A percentile compares a stretch with the other conserved stretches of the same genome.
Conservation (phyloP, 2,888 invertebrate genomes). For the Hanleya hanleyi region DNA sequence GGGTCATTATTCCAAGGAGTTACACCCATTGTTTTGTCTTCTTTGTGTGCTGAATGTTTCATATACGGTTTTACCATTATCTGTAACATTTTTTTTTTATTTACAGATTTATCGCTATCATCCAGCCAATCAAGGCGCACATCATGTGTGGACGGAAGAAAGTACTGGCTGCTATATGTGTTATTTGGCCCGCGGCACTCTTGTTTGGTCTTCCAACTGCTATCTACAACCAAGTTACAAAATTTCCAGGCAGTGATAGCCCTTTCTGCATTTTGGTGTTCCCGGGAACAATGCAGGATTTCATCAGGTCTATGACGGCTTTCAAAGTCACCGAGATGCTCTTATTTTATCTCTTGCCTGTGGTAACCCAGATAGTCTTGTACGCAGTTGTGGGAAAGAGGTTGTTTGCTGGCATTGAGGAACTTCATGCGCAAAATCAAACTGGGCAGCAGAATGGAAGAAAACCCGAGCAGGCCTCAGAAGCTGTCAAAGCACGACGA, state of each 20-base stretch:
- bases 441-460: constrained; percentile 38
- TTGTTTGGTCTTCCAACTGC: constrained; percentile 53
- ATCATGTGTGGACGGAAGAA: constrained; percentile 55
- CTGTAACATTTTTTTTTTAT: neutral
- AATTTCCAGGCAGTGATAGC: neutral
- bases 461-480: constrained; percentile 37
- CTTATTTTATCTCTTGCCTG: constrained; percentile 63
- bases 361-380: constrained; percentile 55
- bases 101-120: constrained; percentile 66
- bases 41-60: no score
- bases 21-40: no score
- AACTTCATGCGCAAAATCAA: constrained; percentile 29
- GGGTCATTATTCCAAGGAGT: no score
- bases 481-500: constrained; percentile 50
- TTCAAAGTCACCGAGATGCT: constrained; percentile 56
- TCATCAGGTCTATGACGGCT: constrained; percentile 7
- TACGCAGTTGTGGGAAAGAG: constrained; percentile 52
- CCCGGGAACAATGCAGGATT: constrained; percentile 26
- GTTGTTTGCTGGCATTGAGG: constrained; percentile 48
- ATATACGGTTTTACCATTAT: no score
- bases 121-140: constrained; percentile 65
- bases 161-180: constrained; percentile 49
- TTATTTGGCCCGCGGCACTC: constrained; percentile 60
- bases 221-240: constrained; percentile 42
- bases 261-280: constrained; percentile 46